phyloP scores from a whole-genome alignment of 2,113 vertebrate genomes.

The Leuciscus idus region DNA sequence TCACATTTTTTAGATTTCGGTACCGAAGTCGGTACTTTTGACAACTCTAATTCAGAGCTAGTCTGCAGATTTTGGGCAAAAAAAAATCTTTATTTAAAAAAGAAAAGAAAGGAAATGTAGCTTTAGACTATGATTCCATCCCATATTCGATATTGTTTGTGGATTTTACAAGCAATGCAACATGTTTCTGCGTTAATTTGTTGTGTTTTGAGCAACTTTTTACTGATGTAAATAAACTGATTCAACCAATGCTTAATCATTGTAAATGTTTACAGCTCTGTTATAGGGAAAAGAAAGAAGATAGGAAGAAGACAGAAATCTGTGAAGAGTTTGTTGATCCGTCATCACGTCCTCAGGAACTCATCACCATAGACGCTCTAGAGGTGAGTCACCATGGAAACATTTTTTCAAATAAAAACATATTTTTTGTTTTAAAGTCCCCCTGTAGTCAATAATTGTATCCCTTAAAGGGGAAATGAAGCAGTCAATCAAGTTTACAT shows the following conservation, averaged over 20 bases:
- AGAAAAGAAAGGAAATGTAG: too few relatives aligned
- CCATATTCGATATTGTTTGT: background rate
- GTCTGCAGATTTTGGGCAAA: too few relatives aligned
- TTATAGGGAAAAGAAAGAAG: conserved; percentile 62
- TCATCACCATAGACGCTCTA: conserved; percentile 66
- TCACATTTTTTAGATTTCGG: too few relatives aligned
- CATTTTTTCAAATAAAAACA: background rate
- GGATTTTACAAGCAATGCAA: background rate
- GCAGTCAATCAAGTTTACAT: too few relatives aligned
- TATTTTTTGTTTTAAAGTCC: background rate
- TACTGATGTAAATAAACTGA: background rate
- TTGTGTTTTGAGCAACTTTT: too few relatives aligned
- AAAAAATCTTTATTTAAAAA: too few relatives aligned
- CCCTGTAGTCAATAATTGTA: too few relatives aligned
- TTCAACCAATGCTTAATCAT: conserved; percentile 7
- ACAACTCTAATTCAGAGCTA: too few relatives aligned
- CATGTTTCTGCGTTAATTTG: too few relatives aligned
- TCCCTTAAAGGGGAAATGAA: too few relatives aligned
- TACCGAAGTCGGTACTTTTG: too few relatives aligned
- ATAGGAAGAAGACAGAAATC: background rate
- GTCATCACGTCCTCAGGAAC: conserved; percentile 69
- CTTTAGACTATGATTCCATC: background rate
- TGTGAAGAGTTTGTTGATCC: conserved; percentile 67
- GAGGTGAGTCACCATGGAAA: conserved; percentile 66
- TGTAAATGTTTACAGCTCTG: conserved; percentile 58